A percentile compares a stretch with the other conserved stretches of the same genome.
Conservation (phyloP, 2,888 invertebrate genomes). For the Leptopilina myrica region DNA sequence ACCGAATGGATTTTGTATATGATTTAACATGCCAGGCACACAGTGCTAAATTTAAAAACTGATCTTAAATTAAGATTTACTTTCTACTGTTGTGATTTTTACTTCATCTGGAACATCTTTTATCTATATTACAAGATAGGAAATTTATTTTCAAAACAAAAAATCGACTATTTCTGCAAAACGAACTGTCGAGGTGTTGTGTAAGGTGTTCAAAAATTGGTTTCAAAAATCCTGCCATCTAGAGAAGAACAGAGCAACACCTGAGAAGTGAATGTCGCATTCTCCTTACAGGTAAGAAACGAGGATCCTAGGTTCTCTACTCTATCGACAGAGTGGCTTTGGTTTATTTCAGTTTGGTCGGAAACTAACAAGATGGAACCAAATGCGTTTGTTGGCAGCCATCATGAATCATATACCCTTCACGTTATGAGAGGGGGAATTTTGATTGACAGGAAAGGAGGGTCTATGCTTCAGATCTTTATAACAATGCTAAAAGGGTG, state of each 20-base stretch:
- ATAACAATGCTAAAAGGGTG: slow-evolving; percentile 56
- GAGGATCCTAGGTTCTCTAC: not conserved
- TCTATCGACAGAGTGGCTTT: not conserved
- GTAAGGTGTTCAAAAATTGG: not conserved
- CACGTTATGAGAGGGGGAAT: slow-evolving; percentile 58
- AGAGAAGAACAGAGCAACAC: slow-evolving; percentile 37
- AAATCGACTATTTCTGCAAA: too few relatives aligned
- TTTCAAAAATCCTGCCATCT: slow-evolving; percentile 59
- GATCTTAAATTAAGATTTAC: too few relatives aligned
- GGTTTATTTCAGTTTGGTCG: not conserved
- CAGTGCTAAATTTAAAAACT: too few relatives aligned
- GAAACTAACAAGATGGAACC: not conserved
- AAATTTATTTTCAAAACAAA: too few relatives aligned
- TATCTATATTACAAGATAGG: too few relatives aligned
- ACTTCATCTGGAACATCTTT: too few relatives aligned
- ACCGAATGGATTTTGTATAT: too few relatives aligned
- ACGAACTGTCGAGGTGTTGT: too few relatives aligned
- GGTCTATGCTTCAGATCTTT: slow-evolving; percentile 53
- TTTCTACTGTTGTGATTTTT: too few relatives aligned
- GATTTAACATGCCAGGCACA: too few relatives aligned
- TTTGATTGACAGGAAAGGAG: slow-evolving; percentile 55
- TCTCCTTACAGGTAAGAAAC: not conserved
- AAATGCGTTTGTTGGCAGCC: slow-evolving; percentile 60
- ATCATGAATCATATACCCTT: slow-evolving; percentile 69
- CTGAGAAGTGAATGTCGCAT: not conserved